These are phyloP conservation scores for Cybosia mesomella DNA, from an alignment of 2,888 invertebrate species.

Conservation along the genomic window DNA sequence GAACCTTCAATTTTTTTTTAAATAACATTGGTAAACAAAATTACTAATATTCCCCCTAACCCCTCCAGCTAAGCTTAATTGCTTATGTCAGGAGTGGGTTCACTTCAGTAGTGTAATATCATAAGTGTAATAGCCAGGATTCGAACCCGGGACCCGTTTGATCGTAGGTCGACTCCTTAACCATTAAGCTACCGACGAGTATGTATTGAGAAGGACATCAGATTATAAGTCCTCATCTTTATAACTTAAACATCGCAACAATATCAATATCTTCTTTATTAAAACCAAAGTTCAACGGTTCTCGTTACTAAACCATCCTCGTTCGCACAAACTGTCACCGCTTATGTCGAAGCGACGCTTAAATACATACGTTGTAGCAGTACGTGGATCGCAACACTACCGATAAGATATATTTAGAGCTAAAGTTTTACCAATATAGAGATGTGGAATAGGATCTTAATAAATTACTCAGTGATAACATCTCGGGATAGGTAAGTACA, in stretches of 20 bases:
- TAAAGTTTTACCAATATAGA: conserved; percentile 6
- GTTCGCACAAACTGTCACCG: conserved; percentile 14
- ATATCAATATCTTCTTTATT: background rate
- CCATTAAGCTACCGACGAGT: no score
- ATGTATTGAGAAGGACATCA: background rate
- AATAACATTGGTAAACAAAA: no score
- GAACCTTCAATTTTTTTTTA: no score
- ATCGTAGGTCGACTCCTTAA: no score
- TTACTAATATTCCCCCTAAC: no score
- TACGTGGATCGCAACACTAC: conserved; percentile 13
- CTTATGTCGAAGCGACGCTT: conserved; percentile 1
- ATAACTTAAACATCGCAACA: background rate
- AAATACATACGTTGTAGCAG: conserved; percentile 16
- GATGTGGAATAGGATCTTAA: background rate
- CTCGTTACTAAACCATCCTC: conserved; percentile 10
- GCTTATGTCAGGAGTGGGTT: no score
- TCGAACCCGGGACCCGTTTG: no score
- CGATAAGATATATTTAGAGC: background rate
- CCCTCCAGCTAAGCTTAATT: no score
- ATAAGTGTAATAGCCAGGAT: no score
- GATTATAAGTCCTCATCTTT: background rate
- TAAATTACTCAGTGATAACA: background rate
- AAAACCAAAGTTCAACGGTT: background rate
- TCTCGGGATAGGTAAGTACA: background rate
- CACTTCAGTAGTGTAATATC: no score